These are phyloP conservation scores for Rhinella marina DNA, from an alignment of 2,797 vertebrate genomes.

Conservation along the genomic window DNA sequence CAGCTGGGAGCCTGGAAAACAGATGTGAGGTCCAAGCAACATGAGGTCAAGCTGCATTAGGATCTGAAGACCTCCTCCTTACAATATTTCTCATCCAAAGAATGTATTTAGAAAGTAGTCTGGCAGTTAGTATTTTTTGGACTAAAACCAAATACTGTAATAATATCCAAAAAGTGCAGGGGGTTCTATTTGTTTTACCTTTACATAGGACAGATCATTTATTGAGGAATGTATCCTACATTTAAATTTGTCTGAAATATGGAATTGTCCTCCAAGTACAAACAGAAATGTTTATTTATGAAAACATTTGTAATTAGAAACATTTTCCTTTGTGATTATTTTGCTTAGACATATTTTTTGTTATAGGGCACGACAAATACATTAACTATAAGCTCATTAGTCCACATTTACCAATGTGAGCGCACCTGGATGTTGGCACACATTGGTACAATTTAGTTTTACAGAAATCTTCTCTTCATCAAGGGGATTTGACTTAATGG, in stretches of 20 bases:
- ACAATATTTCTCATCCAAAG: slow-evolving; percentile 42
- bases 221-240: slow-evolving; percentile 6
- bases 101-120: slow-evolving; percentile 31
- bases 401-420: too few relatives aligned
- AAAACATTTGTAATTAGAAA: neutral
- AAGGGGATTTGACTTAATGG: too few relatives aligned
- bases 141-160: neutral
- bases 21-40: slow-evolving; percentile 78
- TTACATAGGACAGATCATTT: slow-evolving; percentile 5
- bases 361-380: neutral
- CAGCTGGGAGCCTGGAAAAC: slow-evolving; percentile 77
- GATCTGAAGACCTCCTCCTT: slow-evolving; percentile 67
- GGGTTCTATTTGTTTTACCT: slow-evolving; percentile 1
- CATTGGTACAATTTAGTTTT: too few relatives aligned
- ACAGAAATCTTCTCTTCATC: too few relatives aligned
- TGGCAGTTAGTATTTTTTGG: slow-evolving; percentile 5
- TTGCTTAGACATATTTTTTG: neutral
- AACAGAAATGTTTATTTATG: neutral
- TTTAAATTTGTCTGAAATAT: neutral
- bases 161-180: slow-evolving; percentile 24
- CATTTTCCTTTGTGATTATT: slow-evolving; percentile 1
- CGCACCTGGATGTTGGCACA: too few relatives aligned
- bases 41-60: slow-evolving; percentile 72
- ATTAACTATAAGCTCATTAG: neutral
- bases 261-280: neutral